Evolutionary conservation across 2,888 invertebrate genomes (phyloP).

Genomic region (Platyscelio sp.): DNA sequence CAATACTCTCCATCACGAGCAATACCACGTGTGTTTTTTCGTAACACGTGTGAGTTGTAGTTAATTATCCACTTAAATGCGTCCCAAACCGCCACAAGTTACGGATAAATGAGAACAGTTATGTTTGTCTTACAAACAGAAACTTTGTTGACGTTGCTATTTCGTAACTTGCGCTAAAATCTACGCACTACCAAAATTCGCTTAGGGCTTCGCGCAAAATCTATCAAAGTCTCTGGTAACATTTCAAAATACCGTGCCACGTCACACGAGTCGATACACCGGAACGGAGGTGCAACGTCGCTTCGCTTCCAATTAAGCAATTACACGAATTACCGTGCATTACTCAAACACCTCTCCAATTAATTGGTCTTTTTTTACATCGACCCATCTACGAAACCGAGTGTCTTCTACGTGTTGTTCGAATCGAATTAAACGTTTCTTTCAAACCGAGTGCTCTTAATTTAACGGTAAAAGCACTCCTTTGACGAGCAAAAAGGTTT

Average conservation of each 20-base stretch:
- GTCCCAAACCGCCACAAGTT: slow-evolving; percentile 33
- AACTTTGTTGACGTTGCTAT: slow-evolving; percentile 47
- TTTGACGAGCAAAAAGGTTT: neutral
- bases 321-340: slow-evolving; percentile 38
- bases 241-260: slow-evolving; percentile 52
- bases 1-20: too few species aligned
- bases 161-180: slow-evolving; percentile 54
- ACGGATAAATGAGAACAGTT: slow-evolving; percentile 36
- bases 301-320: slow-evolving; percentile 49
- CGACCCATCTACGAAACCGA: slow-evolving; percentile 22
- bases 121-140: slow-evolving; percentile 41
- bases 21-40: slow-evolving; percentile 39
- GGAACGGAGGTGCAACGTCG: too few species aligned
- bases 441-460: neutral
- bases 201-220: slow-evolving; percentile 40
- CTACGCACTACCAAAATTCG: slow-evolving; percentile 25
- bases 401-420: slow-evolving; percentile 10
- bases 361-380: slow-evolving; percentile 26
- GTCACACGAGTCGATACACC: too few species aligned
- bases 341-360: slow-evolving; percentile 38
- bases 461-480: neutral
- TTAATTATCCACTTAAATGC: slow-evolving; percentile 56
- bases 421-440: neutral
- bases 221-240: slow-evolving; percentile 54
- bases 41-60: slow-evolving; percentile 40